A percentile compares a stretch with the other conserved stretches of the same genome.
Conservation (phyloP, 2,888 invertebrate genomes). For the Antheraea assamensis region DNA sequence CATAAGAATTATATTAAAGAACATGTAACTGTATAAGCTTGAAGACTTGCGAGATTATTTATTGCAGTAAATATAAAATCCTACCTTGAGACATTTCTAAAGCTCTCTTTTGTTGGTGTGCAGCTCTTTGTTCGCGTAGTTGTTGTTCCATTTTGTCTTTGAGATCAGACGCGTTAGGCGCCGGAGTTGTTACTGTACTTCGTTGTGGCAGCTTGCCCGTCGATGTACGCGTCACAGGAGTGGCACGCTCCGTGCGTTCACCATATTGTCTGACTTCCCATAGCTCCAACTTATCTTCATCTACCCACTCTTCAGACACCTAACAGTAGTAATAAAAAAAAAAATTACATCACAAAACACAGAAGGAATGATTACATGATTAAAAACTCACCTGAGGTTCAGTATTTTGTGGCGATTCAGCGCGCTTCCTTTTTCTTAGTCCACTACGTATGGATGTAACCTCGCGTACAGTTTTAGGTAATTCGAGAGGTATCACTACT, state of each 20-base stretch:
- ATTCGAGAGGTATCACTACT: conserved; percentile 96
- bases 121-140: conserved; percentile 92
- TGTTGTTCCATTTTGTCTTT: conserved; percentile 97
- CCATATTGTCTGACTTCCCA: conserved; percentile 98
- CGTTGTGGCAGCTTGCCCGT: conserved; percentile 86
- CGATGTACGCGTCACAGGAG: conserved; percentile 90
- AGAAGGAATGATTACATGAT: background rate
- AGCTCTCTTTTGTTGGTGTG: conserved; percentile 93
- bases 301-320: conserved; percentile 97
- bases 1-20: no score
- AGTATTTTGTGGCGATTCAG: conserved; percentile 96
- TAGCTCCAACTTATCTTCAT: conserved; percentile 96
- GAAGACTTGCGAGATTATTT: background rate
- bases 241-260: conserved; percentile 87
- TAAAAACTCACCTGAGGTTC: conserved; percentile 87
- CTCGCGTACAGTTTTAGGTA: conserved; percentile 95
- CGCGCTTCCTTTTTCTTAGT: conserved; percentile 94
- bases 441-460: conserved; percentile 97
- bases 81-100: conserved; percentile 85
- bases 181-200: conserved; percentile 60
- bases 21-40: background rate
- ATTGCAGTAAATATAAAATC: conserved; percentile 5
- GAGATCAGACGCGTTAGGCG: conserved; percentile 87
- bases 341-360: background rate
- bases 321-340: conserved; percentile 29